A percentile compares a stretch with the other conserved stretches of the same genome.
These are phyloP conservation scores for Pseudomyrmex concolor DNA, from an alignment of 1,140 invertebrate genomes.

Conservation along the genomic window DNA sequence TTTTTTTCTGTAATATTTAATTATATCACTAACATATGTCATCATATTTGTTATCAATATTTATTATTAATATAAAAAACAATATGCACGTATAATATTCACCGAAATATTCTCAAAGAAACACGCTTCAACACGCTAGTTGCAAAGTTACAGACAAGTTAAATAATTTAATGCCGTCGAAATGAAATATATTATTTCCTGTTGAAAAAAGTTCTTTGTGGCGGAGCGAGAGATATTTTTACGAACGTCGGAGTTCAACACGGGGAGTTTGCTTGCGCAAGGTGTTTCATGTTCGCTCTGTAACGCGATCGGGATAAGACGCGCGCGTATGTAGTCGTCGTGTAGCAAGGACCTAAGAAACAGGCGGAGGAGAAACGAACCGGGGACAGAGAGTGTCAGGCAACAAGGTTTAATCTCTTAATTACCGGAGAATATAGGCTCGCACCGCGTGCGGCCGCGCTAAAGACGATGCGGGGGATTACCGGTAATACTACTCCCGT, in stretches of 20 bases:
- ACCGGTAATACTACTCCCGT: slow-evolving; percentile 80
- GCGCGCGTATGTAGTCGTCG: slow-evolving; percentile 16
- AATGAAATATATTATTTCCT: slow-evolving; percentile 3
- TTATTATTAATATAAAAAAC: no score
- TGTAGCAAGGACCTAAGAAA: slow-evolving; percentile 33
- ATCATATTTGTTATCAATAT: no score
- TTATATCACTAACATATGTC: no score
- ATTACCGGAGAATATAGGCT: slow-evolving; percentile 78
- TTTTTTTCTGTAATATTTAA: no score
- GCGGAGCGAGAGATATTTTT: slow-evolving; percentile 16
- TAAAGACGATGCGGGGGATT: slow-evolving; percentile 77
- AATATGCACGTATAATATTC: no score
- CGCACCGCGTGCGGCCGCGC: slow-evolving; percentile 58
- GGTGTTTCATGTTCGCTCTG: slow-evolving; percentile 52
- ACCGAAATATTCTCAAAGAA: no score
- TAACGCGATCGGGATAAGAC: slow-evolving; percentile 62
- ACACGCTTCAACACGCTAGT: no score
- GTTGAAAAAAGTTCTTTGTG: not conserved
- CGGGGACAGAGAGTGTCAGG: slow-evolving; percentile 68
- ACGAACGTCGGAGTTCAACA: no score
- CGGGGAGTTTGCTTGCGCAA: slow-evolving; percentile 25
- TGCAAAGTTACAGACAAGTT: not conserved
- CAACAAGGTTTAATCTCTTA: slow-evolving; percentile 83
- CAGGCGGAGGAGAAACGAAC: not conserved
- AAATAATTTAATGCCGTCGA: slow-evolving; percentile 7